Conservation (phyloP, 2,797 vertebrate genomes). For the Rousettus madagascariensis region DNA sequence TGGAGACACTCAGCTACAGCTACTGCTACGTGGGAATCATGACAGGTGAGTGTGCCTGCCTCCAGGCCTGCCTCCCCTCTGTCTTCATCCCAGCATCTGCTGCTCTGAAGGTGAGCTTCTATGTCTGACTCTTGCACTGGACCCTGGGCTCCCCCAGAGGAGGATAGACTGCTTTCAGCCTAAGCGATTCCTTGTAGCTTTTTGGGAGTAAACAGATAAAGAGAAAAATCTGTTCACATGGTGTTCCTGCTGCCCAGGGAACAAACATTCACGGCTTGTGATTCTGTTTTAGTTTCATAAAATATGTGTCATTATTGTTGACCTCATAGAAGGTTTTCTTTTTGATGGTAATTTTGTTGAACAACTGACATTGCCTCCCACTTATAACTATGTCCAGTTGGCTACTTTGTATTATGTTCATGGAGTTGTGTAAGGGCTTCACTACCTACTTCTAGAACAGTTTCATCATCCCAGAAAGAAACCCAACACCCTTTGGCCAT, state of each 20-base stretch:
- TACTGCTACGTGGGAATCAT: constrained; percentile 95
- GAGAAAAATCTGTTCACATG: neutral
- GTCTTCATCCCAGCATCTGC: neutral
- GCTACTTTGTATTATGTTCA: neutral
- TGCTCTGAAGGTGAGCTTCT: neutral
- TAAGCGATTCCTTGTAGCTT: neutral
- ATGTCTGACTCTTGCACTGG: accelerated
- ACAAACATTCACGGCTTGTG: neutral
- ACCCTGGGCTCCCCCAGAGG: neutral
- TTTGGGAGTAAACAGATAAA: neutral
- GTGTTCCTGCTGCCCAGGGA: neutral
- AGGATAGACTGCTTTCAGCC: neutral
- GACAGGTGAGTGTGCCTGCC: constrained; percentile 87
- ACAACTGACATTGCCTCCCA: neutral
- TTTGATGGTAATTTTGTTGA: neutral
- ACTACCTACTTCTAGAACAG: neutral
- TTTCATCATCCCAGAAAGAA: neutral
- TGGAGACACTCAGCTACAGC: constrained; percentile 91
- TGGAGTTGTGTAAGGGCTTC: neutral
- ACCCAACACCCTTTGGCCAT: neutral
- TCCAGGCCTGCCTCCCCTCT: neutral
- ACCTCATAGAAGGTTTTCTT: neutral
- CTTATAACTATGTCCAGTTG: neutral
- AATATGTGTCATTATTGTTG: neutral
- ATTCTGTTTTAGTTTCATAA: neutral